Conservation (phyloP, 2,113 vertebrate species). For the Scomber japonicus region DNA sequence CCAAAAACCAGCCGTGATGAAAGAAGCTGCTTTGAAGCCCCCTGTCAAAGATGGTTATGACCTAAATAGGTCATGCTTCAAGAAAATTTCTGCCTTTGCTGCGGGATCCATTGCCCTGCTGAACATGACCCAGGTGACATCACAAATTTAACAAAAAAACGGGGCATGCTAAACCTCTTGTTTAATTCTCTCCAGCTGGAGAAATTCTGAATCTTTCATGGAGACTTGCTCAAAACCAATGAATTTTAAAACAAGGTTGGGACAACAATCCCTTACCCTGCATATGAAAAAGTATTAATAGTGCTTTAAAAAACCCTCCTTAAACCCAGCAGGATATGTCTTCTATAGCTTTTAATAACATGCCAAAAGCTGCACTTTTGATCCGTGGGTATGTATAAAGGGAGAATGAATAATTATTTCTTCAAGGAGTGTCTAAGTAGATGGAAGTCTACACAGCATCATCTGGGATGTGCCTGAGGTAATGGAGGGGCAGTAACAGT, state of each 20-base stretch:
- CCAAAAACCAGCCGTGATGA: constrained; percentile 41
- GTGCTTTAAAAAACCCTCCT: constrained; percentile 6
- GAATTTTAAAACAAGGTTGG: constrained; percentile 71
- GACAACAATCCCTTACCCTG: constrained; percentile 53
- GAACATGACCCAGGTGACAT: constrained; percentile 63
- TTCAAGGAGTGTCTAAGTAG: constrained; percentile 67
- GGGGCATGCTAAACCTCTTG: background rate
- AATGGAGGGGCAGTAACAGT: constrained; percentile 46
- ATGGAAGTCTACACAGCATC: constrained; percentile 54
- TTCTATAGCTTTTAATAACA: constrained; percentile 68
- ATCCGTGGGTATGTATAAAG: constrained; percentile 54
- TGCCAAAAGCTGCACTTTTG: constrained; percentile 65
- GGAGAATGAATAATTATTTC: constrained; percentile 72
- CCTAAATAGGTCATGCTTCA: constrained; percentile 62
- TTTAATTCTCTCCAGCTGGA: constrained; percentile 69
- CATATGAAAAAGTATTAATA: constrained; percentile 46
- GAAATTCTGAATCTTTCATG: constrained; percentile 70
- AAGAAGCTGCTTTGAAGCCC: constrained; percentile 71
- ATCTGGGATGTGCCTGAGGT: constrained; percentile 56
- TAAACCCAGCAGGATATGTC: constrained; percentile 44
- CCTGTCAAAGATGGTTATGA: constrained; percentile 45
- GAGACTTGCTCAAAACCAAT: constrained; percentile 58
- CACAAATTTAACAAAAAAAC: constrained; percentile 19
- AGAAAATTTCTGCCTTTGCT: constrained; percentile 28
- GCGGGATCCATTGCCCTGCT: constrained; percentile 10